Percentiles rank a stretch among this genome's conserved stretches.
Evolutionary conservation across 2,113 vertebrate species (phyloP).

Genomic region (Delphinapterus leucas): DNA sequence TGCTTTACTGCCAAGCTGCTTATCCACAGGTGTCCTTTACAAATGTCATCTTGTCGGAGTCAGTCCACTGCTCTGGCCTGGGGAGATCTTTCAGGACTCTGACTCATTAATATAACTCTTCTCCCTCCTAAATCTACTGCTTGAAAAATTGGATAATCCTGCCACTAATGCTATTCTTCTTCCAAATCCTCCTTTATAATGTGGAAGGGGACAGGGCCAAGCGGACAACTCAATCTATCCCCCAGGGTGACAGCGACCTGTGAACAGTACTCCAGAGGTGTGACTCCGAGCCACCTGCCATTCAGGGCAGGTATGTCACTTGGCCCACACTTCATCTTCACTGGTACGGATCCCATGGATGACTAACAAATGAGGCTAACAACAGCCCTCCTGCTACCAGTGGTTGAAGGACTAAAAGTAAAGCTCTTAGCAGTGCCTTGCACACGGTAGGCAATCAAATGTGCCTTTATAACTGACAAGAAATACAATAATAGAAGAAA

Average conservation of each 20-base stretch:
- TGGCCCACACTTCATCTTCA: background rate
- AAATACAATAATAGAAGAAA: background rate
- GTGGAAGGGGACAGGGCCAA: background rate
- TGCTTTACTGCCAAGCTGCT: background rate
- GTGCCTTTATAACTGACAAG: background rate
- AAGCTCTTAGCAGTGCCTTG: background rate
- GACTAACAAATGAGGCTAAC: background rate
- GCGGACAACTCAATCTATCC: fast-evolving
- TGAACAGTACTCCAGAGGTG: background rate
- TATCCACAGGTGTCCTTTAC: background rate
- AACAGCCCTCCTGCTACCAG: background rate
- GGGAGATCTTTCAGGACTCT: background rate
- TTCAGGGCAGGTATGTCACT: background rate
- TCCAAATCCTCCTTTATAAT: background rate
- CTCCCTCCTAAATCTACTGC: background rate
- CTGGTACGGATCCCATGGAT: background rate
- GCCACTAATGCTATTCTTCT: background rate
- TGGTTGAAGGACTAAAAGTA: background rate
- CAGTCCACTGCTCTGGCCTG: background rate
- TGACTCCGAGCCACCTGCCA: background rate
- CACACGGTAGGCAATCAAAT: background rate
- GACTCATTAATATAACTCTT: background rate
- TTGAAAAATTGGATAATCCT: background rate
- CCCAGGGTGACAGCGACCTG: background rate
- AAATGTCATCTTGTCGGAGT: background rate